These are phyloP conservation scores for Xanthia icteritia DNA, from an alignment of 2,888 invertebrate species.

Conservation along the genomic window DNA sequence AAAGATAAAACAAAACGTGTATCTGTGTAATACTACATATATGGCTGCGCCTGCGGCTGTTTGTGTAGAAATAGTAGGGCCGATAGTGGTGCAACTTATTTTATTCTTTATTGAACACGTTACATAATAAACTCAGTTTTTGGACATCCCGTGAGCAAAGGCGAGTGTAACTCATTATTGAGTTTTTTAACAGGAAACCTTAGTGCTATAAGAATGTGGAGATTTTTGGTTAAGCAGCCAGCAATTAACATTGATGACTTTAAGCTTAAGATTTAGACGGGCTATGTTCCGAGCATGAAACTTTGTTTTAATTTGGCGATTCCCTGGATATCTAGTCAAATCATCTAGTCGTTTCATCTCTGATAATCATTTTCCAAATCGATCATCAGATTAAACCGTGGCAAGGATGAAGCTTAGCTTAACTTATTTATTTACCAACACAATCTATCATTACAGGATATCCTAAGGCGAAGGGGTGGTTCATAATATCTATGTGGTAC, in stretches of 20 bases:
- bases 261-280: neutral
- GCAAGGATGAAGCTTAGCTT: neutral
- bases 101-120: conserved; percentile 7
- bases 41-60: conserved; percentile 19
- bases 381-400: conserved; percentile 2
- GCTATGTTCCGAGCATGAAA: neutral
- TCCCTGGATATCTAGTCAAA: neutral
- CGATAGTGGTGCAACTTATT: conserved; percentile 6
- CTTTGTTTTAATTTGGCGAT: neutral
- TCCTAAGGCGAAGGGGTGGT: neutral
- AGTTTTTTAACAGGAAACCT: neutral
- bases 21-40: conserved; percentile 5
- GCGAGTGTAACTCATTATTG: neutral
- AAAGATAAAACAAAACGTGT: neutral
- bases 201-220: neutral
- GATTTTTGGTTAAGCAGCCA: neutral
- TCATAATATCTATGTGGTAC: neutral
- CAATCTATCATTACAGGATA: neutral
- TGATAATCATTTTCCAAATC: conserved; percentile 5
- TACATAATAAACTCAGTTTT: neutral
- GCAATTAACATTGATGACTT: neutral
- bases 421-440: neutral
- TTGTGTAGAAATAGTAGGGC: neutral
- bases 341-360: neutral
- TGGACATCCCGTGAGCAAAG: too few relatives aligned